Evolutionary conservation across 2,797 vertebrate species (phyloP).

Genomic region (Pteropus rufus): DNA sequence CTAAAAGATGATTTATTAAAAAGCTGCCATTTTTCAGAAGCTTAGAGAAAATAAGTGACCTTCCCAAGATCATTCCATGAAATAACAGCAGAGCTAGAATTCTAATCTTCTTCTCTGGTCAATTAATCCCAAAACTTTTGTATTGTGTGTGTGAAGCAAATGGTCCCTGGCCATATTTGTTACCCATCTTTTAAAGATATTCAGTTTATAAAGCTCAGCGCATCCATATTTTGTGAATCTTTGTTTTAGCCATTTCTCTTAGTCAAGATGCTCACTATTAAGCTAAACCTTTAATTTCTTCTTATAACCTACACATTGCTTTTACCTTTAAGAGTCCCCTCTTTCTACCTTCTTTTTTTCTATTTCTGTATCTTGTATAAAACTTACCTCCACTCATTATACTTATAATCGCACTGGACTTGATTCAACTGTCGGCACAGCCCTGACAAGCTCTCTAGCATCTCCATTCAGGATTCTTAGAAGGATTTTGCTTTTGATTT

Average conservation of each 20-base stretch:
- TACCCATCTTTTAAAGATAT: not conserved
- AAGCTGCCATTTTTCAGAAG: not conserved
- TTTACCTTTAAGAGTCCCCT: not conserved
- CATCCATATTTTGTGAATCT: not conserved
- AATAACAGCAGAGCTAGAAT: not conserved
- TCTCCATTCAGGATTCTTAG: not conserved
- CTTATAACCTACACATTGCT: not conserved
- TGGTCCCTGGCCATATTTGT: too few species aligned
- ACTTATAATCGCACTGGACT: not conserved
- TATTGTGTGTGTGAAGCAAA: not conserved
- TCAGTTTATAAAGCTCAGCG: not conserved
- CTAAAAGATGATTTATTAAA: not conserved
- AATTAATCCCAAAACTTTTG: not conserved
- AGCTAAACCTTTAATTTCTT: not conserved
- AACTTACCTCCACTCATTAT: not conserved
- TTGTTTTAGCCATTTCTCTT: not conserved
- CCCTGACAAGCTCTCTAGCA: not conserved
- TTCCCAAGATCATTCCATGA: not conserved
- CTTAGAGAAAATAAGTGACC: not conserved
- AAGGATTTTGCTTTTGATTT: slow-evolving; percentile 41
- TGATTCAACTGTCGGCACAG: not conserved
- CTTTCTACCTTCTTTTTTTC: not conserved
- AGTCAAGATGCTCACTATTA: not conserved
- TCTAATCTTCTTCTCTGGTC: not conserved
- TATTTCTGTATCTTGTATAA: not conserved